These are phyloP conservation scores for Scyliorhinus canicula DNA, from an alignment of 2,797 vertebrate genomes.

Conservation along the genomic window DNA sequence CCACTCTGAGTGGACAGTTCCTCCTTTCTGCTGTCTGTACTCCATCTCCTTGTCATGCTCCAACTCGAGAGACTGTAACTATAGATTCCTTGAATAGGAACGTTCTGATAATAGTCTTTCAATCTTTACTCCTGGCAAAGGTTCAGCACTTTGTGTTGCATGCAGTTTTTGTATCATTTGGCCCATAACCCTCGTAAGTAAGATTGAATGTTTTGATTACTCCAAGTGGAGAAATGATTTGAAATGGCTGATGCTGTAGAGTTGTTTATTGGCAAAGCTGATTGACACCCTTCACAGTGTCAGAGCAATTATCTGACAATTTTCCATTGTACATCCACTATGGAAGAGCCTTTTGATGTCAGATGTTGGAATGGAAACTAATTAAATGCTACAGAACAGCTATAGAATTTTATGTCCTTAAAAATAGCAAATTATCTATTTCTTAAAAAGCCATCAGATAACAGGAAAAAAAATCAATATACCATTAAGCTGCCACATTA, in stretches of 20 bases:
- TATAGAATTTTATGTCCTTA: background rate
- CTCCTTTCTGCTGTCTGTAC: too few relatives aligned
- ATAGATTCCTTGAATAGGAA: too few relatives aligned
- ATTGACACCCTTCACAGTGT: background rate
- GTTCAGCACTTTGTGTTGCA: background rate
- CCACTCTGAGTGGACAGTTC: too few relatives aligned
- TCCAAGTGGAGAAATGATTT: background rate
- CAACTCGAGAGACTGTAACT: too few relatives aligned
- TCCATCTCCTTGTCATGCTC: too few relatives aligned
- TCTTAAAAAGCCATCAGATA: background rate
- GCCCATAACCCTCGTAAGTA: background rate
- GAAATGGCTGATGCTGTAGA: background rate
- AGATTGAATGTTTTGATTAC: background rate
- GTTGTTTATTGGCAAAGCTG: background rate
- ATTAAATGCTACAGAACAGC: background rate
- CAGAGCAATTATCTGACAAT: background rate
- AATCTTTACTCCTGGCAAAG: too few relatives aligned
- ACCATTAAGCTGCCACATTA: background rate
- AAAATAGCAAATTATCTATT: background rate
- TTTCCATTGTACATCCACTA: background rate
- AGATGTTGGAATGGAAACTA: background rate
- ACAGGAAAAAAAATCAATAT: constrained; percentile 18
- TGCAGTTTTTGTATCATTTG: background rate
- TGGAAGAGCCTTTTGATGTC: background rate
- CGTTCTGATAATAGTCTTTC: too few relatives aligned